These are phyloP conservation scores for Manis crassicaudata DNA, from an alignment of 2,797 vertebrate species.

Conservation along the genomic window DNA sequence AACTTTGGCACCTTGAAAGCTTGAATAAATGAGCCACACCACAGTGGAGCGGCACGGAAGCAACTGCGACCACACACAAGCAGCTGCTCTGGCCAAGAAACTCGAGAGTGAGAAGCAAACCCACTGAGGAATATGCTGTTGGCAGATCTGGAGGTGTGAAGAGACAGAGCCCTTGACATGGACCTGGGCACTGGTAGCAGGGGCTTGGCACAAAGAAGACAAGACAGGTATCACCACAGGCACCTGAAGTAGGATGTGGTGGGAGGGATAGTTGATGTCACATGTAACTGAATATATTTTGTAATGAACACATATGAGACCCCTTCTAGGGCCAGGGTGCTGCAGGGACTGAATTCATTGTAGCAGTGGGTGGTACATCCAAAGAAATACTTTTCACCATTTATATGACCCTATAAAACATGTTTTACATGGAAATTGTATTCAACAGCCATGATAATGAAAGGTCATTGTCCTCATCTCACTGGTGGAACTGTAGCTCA, in stretches of 20 bases:
- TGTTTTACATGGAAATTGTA: background rate
- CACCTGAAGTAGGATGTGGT: background rate
- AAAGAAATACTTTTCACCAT: background rate
- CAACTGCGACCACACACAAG: fast-evolving
- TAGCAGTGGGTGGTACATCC: background rate
- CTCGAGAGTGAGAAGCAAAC: background rate
- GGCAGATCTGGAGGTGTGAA: no score
- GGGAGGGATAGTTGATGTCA: background rate
- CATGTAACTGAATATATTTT: background rate
- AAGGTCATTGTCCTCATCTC: background rate
- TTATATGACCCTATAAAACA: background rate
- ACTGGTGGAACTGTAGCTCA: background rate
- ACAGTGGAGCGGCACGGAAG: background rate
- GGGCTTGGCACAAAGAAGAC: background rate
- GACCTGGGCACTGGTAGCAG: background rate
- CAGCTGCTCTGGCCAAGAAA: background rate
- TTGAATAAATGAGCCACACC: background rate
- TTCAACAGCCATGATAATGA: background rate
- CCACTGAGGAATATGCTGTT: background rate
- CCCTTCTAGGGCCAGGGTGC: background rate
- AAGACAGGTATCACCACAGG: background rate
- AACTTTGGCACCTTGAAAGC: background rate
- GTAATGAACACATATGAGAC: background rate
- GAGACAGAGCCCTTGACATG: background rate
- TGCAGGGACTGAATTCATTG: background rate